These are phyloP conservation scores for Ligdia adustata DNA, from an alignment of 2,888 invertebrate species.

Conservation along the genomic window DNA sequence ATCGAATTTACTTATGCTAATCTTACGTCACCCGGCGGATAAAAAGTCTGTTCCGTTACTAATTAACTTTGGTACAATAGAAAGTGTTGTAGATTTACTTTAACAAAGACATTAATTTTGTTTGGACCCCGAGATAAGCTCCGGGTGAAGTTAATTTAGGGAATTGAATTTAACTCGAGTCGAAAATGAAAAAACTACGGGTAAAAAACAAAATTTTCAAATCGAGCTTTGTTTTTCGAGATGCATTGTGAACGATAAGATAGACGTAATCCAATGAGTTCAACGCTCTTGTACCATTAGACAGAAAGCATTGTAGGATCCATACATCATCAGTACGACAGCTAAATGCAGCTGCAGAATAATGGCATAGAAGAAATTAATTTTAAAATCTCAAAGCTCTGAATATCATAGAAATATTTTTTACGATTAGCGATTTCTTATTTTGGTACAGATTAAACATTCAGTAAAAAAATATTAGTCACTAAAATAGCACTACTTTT, in stretches of 20 bases:
- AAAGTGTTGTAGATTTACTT: constrained; percentile 46
- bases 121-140: constrained; percentile 34
- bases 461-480: too few species aligned
- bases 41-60: constrained; percentile 57
- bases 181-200: constrained; percentile 30
- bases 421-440: too few species aligned
- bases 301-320: too few species aligned
- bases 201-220: constrained; percentile 15
- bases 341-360: too few species aligned
- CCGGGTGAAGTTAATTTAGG: constrained; percentile 31
- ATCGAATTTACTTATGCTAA: constrained; percentile 77
- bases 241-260: constrained; percentile 1
- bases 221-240: constrained; percentile 11
- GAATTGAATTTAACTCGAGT: constrained; percentile 33
- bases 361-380: too few species aligned
- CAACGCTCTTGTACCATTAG: too few species aligned
- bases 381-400: too few species aligned
- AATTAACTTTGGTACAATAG: constrained; percentile 57
- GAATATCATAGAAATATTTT: too few species aligned
- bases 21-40: constrained; percentile 69
- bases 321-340: too few species aligned
- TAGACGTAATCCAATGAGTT: not conserved
- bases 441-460: too few species aligned
- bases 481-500: too few species aligned
- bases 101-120: constrained; percentile 40